Base-by-base conservation (phyloP, 2,113 vertebrate genomes). In the Bettongia penicillata region DNA sequence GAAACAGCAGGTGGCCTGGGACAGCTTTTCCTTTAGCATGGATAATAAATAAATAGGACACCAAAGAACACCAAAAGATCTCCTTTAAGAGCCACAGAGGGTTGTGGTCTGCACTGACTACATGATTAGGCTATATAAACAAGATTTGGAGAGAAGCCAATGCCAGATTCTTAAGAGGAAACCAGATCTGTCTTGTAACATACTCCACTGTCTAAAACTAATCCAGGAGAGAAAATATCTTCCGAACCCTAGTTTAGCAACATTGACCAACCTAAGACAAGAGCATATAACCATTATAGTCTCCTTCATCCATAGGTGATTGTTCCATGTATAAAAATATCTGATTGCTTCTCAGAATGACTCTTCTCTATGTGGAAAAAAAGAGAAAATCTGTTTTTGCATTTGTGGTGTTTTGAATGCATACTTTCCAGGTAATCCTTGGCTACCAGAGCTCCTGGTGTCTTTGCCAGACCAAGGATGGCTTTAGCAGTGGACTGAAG, bases 341-440 rank as follows among this genome's bases (percentile, higher is more conserved):
- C 93, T 96, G 47, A 84, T 11, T 93, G 94, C 31, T 94, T 97
- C 95, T 91, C 26, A 47, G 90, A 97, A 93, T 52, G 89, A 31
- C 3, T 1, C 16, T 84, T 93, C 92, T 47, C 84, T 37, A 47
- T 31, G 57, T 51, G 31, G 93, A 90, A 93, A 37, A 95, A 89
- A 96, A 49, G 90, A 68, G 52, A 93, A 53, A 8, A 49, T 93
- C 68, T 77, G 23, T 51, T 43, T 93, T 93, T 89, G 19, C n/a
- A 23, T 84, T 43, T 84, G 10, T 57, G 43, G 77, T 89, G 0
- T 0, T 93, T 91, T 93, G n/a, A 84, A 23, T 43, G 16, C 37
- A 43, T 43, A 22, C n/a, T 84, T 84, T 84, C 49, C 49, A 90
- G 90, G 49, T 49, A 51, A 51, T 90, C 90, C 48, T 90, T 84